Conservation (phyloP, 1,140 invertebrate species). For the Drosophila ogumai region DNA sequence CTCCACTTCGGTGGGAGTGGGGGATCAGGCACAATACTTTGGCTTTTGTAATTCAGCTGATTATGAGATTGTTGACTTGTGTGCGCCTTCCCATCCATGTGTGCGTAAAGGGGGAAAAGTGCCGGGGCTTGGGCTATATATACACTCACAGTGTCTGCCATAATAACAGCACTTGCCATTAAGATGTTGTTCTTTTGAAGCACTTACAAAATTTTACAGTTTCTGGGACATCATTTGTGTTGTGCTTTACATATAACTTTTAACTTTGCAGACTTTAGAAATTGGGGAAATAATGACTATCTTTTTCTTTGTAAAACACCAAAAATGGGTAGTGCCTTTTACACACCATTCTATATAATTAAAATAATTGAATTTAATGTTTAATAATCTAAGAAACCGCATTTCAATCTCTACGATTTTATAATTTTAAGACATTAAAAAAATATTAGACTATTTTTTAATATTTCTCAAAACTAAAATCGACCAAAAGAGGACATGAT, state of each 20-base stretch:
- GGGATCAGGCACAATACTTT: slow-evolving; percentile 37
- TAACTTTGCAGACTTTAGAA: neutral
- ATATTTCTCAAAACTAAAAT: too few species aligned
- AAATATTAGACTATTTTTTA: too few species aligned
- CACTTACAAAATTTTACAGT: slow-evolving; percentile 4
- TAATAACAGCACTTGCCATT: slow-evolving; percentile 2
- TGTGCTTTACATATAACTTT: neutral
- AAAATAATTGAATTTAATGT: too few species aligned
- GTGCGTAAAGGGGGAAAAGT: slow-evolving; percentile 25
- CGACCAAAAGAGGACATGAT: too few species aligned
- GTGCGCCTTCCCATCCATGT: slow-evolving; percentile 30
- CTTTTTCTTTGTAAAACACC: neutral
- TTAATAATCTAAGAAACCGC: too few species aligned
- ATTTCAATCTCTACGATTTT: too few species aligned
- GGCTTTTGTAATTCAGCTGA: slow-evolving; percentile 76
- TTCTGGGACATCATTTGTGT: neutral
- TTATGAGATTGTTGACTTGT: slow-evolving; percentile 82
- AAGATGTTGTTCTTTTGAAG: slow-evolving; percentile 1
- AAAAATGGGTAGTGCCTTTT: neutral
- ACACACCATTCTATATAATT: neutral
- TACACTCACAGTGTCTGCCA: slow-evolving; percentile 19
- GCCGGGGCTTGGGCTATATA: slow-evolving; percentile 28
- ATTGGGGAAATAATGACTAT: too few species aligned
- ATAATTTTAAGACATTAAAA: too few species aligned
- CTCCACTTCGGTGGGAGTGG: neutral